Evolutionary conservation across 2,888 invertebrate species (phyloP).

Genomic region (Acleris laterana): DNA sequence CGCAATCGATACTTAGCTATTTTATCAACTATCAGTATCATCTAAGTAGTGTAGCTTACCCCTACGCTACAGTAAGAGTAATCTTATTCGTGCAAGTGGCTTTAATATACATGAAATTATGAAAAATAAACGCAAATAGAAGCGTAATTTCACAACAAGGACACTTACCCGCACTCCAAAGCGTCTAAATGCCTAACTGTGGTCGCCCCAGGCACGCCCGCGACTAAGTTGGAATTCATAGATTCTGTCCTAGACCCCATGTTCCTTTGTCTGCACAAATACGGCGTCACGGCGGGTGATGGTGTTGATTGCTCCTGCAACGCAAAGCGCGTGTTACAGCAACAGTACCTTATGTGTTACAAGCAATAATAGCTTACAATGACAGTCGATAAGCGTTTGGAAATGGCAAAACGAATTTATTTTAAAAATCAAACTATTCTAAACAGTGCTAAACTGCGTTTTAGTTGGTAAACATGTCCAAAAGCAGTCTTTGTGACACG

Average conservation of each 20-base stretch:
- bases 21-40: too few species aligned
- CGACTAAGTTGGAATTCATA: conserved; percentile 62
- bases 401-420: conserved; percentile 2
- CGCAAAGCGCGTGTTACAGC: not conserved
- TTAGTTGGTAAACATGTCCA: not conserved
- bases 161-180: conserved; percentile 75
- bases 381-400: conserved; percentile 2
- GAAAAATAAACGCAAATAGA: too few species aligned
- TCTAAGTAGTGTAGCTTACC: too few species aligned
- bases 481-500: too few species aligned
- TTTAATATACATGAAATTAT: too few species aligned
- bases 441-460: not conserved
- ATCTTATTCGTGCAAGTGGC: too few species aligned
- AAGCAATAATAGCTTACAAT: conserved; percentile 17
- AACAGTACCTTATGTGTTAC: conserved; percentile 3
- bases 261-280: conserved; percentile 91
- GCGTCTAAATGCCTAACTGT: conserved; percentile 72
- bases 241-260: conserved; percentile 84
- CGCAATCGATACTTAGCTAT: too few species aligned
- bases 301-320: conserved; percentile 84
- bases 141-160: too few species aligned
- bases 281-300: conserved; percentile 91
- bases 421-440: not conserved
- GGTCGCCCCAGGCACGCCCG: conserved; percentile 48
- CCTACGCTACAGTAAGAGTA: too few species aligned